Percentiles rank a stretch among this genome's conserved stretches.
Conservation (phyloP, 1,140 invertebrate genomes). For the Megalonaias nervosa region DNA sequence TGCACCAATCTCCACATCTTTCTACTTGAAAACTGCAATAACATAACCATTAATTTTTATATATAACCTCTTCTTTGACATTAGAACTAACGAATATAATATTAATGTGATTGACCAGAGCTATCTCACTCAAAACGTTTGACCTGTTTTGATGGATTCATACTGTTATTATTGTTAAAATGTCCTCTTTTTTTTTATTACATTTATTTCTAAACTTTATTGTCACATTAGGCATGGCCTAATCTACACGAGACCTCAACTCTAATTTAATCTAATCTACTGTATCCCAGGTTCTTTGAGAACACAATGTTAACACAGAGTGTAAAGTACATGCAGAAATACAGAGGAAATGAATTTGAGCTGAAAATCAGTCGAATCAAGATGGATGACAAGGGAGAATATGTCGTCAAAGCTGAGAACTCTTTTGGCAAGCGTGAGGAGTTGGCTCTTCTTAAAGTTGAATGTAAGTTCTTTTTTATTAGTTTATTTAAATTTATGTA, state of each 20-base stretch:
- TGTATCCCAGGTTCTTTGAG: conserved; percentile 56
- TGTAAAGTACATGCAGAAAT: conserved; percentile 99
- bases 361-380: conserved; percentile 98
- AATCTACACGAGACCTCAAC: neutral
- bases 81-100: neutral
- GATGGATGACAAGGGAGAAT: conserved; percentile 97
- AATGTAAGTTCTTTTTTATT: conserved; percentile 77
- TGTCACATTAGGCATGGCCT: neutral
- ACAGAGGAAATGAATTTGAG: conserved; percentile 95
- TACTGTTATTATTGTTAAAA: neutral
- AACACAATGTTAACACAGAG: conserved; percentile 86
- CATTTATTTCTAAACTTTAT: neutral
- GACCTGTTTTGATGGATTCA: neutral
- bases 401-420: conserved; percentile 97
- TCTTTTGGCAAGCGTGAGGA: conserved; percentile 97
- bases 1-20: too few species aligned
- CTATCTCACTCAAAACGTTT: neutral
- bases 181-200: neutral
- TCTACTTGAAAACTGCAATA: too few species aligned
- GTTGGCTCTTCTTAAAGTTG: conserved; percentile 97
- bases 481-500: neutral
- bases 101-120: neutral
- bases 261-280: neutral
- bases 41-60: too few species aligned
- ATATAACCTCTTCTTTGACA: neutral